Percentiles rank a stretch among this genome's conserved stretches.
These are phyloP conservation scores for Uropetala carovei DNA, from an alignment of 2,888 invertebrate species.

Conservation along the genomic window DNA sequence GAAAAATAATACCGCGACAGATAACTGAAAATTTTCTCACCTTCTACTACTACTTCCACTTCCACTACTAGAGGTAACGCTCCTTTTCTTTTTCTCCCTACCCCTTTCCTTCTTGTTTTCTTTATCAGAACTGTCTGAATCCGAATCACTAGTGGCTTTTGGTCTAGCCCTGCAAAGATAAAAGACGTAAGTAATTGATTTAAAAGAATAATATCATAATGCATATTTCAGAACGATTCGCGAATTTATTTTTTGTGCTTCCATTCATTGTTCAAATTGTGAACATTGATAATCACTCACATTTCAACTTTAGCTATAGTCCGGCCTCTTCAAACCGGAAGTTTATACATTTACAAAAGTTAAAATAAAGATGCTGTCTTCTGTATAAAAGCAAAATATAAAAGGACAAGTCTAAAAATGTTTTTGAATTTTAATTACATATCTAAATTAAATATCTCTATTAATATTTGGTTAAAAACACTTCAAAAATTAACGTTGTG, in stretches of 20 bases:
- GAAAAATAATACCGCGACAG: too few species aligned
- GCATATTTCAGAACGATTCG: not conserved
- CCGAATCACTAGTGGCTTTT: slow-evolving; percentile 72
- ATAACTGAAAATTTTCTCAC: slow-evolving; percentile 50
- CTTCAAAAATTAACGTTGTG: not conserved
- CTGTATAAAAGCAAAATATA: not conserved
- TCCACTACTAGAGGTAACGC: slow-evolving; percentile 86
- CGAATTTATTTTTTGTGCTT: not conserved
- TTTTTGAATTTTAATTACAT: not conserved
- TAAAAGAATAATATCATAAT: not conserved
- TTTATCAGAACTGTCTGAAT: slow-evolving; percentile 82
- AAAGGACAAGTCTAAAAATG: not conserved
- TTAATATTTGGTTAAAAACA: not conserved
- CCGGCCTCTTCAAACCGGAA: not conserved
- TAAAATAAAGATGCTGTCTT: not conserved
- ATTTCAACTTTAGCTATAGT: not conserved
- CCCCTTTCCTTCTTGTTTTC: slow-evolving; percentile 84
- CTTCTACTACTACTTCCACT: slow-evolving; percentile 86
- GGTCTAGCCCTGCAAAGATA: slow-evolving; percentile 81
- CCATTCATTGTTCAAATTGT: not conserved
- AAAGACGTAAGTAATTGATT: not conserved
- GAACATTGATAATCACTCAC: not conserved
- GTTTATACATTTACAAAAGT: slow-evolving; percentile 22
- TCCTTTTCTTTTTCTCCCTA: slow-evolving; percentile 81
- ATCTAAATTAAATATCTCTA: not conserved